These are phyloP conservation scores for Scrobipalpa costella DNA, from an alignment of 2,888 invertebrate species.

Conservation along the genomic window DNA sequence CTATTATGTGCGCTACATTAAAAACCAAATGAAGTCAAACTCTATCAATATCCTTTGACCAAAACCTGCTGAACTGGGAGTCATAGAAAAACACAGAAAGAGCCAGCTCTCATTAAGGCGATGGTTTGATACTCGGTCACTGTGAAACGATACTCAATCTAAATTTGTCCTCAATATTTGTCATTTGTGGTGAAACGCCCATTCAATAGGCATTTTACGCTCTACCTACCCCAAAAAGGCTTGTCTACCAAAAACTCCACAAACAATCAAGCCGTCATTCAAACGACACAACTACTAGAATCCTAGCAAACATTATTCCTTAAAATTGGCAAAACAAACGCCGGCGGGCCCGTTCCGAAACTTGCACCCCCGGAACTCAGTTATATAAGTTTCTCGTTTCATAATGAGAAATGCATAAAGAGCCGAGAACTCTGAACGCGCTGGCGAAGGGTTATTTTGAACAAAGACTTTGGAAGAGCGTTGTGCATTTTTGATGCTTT, in stretches of 20 bases:
- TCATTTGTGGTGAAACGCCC: too few species aligned
- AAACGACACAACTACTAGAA: neutral
- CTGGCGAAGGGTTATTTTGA: conserved; percentile 12
- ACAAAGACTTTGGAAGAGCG: neutral
- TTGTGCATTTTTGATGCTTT: neutral
- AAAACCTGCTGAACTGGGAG: too few species aligned
- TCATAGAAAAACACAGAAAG: too few species aligned
- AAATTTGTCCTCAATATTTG: too few species aligned
- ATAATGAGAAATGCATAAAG: conserved; percentile 27
- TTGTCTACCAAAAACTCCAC: conserved; percentile 1
- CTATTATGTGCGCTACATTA: too few species aligned
- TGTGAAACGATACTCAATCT: too few species aligned
- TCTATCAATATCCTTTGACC: too few species aligned
- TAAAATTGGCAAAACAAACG: conserved; percentile 48
- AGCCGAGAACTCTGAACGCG: conserved; percentile 18
- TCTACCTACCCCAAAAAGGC: too few species aligned
- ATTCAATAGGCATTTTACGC: too few species aligned
- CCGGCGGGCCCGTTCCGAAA: conserved; percentile 44
- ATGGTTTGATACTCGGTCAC: too few species aligned
- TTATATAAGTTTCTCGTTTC: conserved; percentile 31
- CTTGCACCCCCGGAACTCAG: conserved; percentile 39
- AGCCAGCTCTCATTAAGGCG: too few species aligned
- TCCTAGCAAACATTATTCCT: conserved; percentile 22
- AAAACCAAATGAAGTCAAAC: too few species aligned
- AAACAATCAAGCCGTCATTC: conserved; percentile 3